Conservation (phyloP, 2,113 vertebrate species). For the Scartelaos histophorus region DNA sequence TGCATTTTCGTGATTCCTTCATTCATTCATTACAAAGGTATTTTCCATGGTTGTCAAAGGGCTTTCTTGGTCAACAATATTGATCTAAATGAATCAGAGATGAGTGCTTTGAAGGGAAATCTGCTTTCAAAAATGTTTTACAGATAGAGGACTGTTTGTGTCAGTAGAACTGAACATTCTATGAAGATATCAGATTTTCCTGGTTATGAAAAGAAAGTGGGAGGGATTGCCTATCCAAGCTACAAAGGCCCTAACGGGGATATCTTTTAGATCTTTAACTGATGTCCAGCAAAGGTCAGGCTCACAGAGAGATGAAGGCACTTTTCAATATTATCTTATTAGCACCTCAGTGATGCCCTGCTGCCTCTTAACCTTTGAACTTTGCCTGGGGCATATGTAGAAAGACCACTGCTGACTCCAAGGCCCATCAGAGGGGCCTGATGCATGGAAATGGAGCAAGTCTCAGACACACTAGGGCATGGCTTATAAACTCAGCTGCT, state of each 20-base stretch:
- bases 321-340: constrained; percentile 46
- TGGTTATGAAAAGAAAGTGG: neutral
- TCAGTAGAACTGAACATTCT: neutral
- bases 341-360: constrained; percentile 38
- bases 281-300: constrained; percentile 56
- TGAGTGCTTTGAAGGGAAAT: neutral
- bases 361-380: constrained; percentile 53
- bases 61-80: neutral
- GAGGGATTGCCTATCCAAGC: neutral
- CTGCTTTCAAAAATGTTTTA: neutral
- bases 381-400: constrained; percentile 37
- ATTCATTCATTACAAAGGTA: no score
- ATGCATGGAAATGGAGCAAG: neutral
- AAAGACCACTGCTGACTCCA: constrained; percentile 30
- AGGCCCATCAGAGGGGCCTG: constrained; percentile 6
- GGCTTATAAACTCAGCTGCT: neutral
- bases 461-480: neutral
- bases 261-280: constrained; percentile 27
- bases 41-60: no score
- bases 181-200: neutral
- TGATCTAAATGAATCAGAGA: neutral
- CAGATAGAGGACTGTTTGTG: neutral
- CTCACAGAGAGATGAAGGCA: constrained; percentile 64
- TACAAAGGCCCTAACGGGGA: neutral
- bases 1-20: no score